These are phyloP conservation scores for Lucilia cuprina DNA, from an alignment of 1,140 invertebrate species.

Conservation along the genomic window DNA sequence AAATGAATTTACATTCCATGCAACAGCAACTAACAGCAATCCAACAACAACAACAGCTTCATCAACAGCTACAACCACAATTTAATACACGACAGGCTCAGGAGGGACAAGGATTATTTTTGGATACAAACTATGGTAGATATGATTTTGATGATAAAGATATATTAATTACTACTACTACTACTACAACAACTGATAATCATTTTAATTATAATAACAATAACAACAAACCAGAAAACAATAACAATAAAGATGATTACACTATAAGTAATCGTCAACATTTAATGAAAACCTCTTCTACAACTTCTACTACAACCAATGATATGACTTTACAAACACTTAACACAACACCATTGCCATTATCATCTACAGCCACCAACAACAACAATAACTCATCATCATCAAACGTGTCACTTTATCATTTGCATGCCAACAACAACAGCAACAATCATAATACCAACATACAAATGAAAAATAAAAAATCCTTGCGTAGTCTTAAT, in stretches of 20 bases:
- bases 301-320: background rate
- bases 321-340: background rate
- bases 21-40: conserved; percentile 29
- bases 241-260: conserved; percentile 34
- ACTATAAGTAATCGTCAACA: conserved; percentile 41
- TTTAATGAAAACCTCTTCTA: background rate
- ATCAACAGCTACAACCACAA: conserved; percentile 35
- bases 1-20: conserved; percentile 23
- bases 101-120: conserved; percentile 41
- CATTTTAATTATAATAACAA: conserved; percentile 28
- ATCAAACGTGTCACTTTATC: conserved; percentile 11
- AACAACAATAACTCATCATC: background rate
- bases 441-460: background rate
- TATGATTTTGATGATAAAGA: conserved; percentile 40
- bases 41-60: conserved; percentile 43
- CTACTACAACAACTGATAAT: conserved; percentile 27
- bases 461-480: background rate
- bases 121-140: conserved; percentile 58
- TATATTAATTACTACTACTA: conserved; percentile 12
- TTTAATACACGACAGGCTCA: background rate
- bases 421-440: conserved; percentile 17
- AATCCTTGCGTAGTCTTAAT: background rate
- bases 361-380: background rate
- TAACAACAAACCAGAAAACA: conserved; percentile 34
- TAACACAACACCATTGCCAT: background rate